Base-by-base conservation (phyloP, 2,888 invertebrate genomes). In the Dromius quadrimaculatus region DNA sequence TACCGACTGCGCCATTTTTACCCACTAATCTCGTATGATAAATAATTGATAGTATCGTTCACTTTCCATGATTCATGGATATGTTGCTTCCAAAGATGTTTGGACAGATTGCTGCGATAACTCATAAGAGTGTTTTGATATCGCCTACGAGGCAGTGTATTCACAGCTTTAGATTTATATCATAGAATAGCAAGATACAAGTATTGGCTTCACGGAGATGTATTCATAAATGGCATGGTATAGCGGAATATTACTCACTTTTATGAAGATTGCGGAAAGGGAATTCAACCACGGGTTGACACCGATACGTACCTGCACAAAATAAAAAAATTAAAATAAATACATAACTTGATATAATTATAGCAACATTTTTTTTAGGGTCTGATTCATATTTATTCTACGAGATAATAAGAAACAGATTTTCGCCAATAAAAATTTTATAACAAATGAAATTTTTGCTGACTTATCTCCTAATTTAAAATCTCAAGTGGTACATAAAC, bases 111-210 rank as follows among this genome's bases (percentile, higher is more conserved):
- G 66, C 54, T 9, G 20, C 66, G 38, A 66, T 66, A 66, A 66
- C 66, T 66, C 66, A 66, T 54, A 57, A 66, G n/a, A n/a, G 54
- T 66, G 54, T 66, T 66, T 54, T 66, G 66, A 66, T 66, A 66
- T 54, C 34, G 54, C 23, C 36, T 2, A 17, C 41, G 15, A 15
- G 23, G 8, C 23, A 1, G n/a, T 13, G 15, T 28, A 34, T 61
- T 32, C 38, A 61, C 61, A 19, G 36, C 20, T 19, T 23, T 50
- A 66, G 66, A 66, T 66, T 66, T 66, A 66, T 66, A 54, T 54
- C 54, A 36, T n/a, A n/a, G 34, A 13, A 19, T 11, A 38, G 15
- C 22, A 13, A 5, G 28, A 65, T 50, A 65, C 50, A 65, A 22
- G 28, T 23, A 15, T n/a, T n/a, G 4, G 19, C 17, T 23, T 13